Base-by-base conservation (phyloP, 1,140 invertebrate genomes). In the Pseudobourletiella spinata region DNA sequence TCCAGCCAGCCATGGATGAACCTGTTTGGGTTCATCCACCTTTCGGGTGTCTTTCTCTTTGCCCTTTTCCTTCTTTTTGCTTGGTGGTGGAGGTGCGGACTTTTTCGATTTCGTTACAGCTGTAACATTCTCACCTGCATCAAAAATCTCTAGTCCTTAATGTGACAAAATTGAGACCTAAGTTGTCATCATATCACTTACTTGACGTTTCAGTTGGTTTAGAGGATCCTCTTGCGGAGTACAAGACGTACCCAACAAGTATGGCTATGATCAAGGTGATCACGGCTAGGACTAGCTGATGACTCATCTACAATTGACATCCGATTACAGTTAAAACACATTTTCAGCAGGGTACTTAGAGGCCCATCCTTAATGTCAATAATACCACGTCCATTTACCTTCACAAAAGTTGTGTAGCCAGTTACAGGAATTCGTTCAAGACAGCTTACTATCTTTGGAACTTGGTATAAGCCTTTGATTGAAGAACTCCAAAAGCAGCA, bases 1-100 rank as follows among this genome's bases (percentile, higher is more conserved):
- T 26, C 83, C 81, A 1, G 85, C 72, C 51, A 90, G 77, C 87
- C 87, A 92, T 1, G 83, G 81, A 73, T 91, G 87, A 11, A 73
- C 72, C 60, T 81, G 84, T 25, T 73, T 72, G 26, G 79, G 75
- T 25, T 75, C 74, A 1, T 18, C 14, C 3, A 15, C 8, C 18
- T 52, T 32, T 26, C 26, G 24, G 20, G 1, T 15, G 15, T 16
- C 50, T 16, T 52, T 61, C 4, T 50, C 18, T 42, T 61, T 54
- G 1, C 1, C n/a, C 24, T 54, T 30, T 6, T 15, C 22, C 2
- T 11, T 22, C 54, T 61, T 61, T 20, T 32, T 39, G 25, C 24
- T 39, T 1, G 24, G 1, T 2, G 14, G 20, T 3, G 18, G 50
- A 4, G 16, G 48, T 6, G 20, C 16, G 24, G 52, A 52, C 22